Base-by-base conservation (phyloP, 2,797 vertebrate species). In the Moxostoma hubbsi region DNA sequence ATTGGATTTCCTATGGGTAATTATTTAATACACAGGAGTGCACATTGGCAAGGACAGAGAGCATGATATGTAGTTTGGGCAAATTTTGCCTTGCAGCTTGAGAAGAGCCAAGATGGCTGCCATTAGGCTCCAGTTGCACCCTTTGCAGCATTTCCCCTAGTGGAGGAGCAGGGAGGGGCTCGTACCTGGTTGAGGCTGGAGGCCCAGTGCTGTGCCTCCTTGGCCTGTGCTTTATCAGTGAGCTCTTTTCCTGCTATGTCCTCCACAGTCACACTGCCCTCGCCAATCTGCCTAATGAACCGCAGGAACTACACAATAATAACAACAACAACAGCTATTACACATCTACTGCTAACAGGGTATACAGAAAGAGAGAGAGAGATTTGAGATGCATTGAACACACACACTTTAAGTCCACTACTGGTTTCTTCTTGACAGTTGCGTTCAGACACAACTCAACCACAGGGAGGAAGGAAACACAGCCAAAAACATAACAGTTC, bases 231-330 rank as follows among this genome's bases (percentile, higher is more conserved):
- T 93, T 93, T 96, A 95, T 95, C 95, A 94, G 94, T 95, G 90
- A 93, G 93, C 89, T 92, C 90, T 91, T 94, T 95, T 95, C 96
- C 95, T 95, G 96, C 93, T 93, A 93, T 96, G 95, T 95, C 96
- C 92, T 98, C 96, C 93, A 99, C 95, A 93, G 96, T 96, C 93
- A 99, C 96, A 96, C 95, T 97, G 90, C 98, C 97, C 94, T 99
- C 97, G 93, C 98, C 97, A 96, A 99, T 98, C 94, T 99, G 97
- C 94, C 94, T 97, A 94, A 99, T 94, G 96, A 99, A 99, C 90
- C 94, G 96, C 96, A 99, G 94, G 96, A 98, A 98, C 97, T 98
- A 97, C 90, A 94, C 91, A 92, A 91, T 88, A 89, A 90, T 68
- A 85, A 77, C 84, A 87, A 87, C 77, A 84, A 82, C 87, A 88